Conservation (phyloP, 2,113 vertebrate species). For the Tenrec ecaudatus region DNA sequence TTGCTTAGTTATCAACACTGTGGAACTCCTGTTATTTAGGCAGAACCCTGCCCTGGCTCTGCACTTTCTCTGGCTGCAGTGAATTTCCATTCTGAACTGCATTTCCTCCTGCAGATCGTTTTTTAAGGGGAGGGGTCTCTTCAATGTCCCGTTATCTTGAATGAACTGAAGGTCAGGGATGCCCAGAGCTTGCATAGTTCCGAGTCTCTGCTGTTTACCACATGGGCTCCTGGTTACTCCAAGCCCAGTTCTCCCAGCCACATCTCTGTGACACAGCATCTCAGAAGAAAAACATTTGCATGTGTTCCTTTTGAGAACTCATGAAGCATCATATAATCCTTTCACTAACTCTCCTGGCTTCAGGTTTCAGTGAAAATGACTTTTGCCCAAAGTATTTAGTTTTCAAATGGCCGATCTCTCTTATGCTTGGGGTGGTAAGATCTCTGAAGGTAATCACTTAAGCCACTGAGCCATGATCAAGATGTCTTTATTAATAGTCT, state of each 20-base stretch:
- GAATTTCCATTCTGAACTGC: not conserved
- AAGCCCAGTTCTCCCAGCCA: not conserved
- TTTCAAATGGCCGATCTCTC: constrained; percentile 16
- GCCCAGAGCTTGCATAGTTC: not conserved
- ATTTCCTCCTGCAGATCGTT: constrained; percentile 11
- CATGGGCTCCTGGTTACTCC: not conserved
- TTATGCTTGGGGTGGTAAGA: not conserved
- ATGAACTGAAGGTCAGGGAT: not conserved
- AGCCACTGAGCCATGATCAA: not conserved
- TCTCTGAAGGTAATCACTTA: not conserved
- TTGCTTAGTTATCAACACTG: not conserved
- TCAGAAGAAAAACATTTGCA: not conserved
- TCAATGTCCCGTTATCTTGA: not conserved
- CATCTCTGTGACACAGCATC: not conserved
- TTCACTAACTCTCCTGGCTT: not conserved
- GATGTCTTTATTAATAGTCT: constrained; percentile 21
- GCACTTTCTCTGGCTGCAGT: not conserved
- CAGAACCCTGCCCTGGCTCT: not conserved
- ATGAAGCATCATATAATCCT: not conserved
- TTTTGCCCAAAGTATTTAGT: not conserved
- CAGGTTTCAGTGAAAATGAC: constrained; percentile 7
- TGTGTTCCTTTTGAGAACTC: not conserved
- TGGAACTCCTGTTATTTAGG: not conserved
- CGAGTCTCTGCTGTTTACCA: not conserved
- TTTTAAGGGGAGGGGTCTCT: not conserved